Evolutionary conservation across 2,888 invertebrate genomes (phyloP), one percentile per base, ranked within the genome.

Genomic region (Siphlonurus alternatus): DNA sequence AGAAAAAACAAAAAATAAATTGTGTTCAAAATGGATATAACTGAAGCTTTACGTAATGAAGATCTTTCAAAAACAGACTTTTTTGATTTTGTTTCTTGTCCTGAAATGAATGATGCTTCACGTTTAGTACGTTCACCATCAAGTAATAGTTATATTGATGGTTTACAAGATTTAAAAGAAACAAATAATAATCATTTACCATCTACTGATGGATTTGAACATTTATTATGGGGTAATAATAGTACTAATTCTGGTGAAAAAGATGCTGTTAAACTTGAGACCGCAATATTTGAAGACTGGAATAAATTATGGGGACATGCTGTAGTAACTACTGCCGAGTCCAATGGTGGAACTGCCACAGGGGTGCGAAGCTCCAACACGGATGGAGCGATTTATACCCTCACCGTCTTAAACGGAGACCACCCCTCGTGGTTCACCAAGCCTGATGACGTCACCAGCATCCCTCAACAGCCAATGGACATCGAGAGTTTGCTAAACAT

Each of bases 51-150:
- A 76, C 81, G 84, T 70, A 83, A 87, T 75, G 88, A 89, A 77
- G 89, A 90, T 79, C 81, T 90, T 77, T 85, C 88, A 71, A 89
- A 90, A 78, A 87, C 89, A 70, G 90, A 90, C 79, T 90, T 90
- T 80, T 91, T 91, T 78, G 90, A 91, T 78, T 89, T 90, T 77
- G 90, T 90, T 67, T 88, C 89, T 63, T 87, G 88, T 61, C 88
- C 89, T 66, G 67, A 67, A 56, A n/a, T 56, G n/a, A 20, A n/a
- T n/a, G 56, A 56, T 22, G 20, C 19, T 22, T 18, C n/a, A 7
- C 5, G 56, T 18, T 20, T 56, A 20, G 22, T 56, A 20, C n/a
- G 56, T n/a, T 56, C 56, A 5, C 56, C 56, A 5, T 22, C 56
- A 38, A 59, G 51, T 18, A 23, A 5, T 25, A 23, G 51, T 53